phyloP scores from a whole-genome alignment of 2,888 invertebrate genomes.

The Saturnia pavonia region DNA sequence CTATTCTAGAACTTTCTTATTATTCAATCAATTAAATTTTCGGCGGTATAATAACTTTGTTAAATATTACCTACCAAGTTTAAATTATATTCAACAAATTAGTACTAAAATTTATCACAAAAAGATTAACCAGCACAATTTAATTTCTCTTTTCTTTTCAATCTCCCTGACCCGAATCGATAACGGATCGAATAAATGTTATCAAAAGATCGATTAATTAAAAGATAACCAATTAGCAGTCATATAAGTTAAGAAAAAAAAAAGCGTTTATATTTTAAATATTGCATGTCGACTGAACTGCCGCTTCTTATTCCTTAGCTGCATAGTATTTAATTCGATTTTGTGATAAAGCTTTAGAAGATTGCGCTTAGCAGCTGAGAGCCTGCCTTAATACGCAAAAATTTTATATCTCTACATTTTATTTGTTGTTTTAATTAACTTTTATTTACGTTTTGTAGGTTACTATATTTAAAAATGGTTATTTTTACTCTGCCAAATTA shows the following conservation, averaged over 20 bases:
- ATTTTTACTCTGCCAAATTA: too few relatives aligned
- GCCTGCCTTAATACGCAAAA: too few relatives aligned
- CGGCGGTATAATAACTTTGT: not conserved
- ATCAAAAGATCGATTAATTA: slow-evolving; percentile 28
- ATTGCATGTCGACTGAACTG: slow-evolving; percentile 25
- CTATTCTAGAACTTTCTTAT: too few relatives aligned
- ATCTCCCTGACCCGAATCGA: slow-evolving; percentile 24
- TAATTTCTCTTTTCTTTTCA: not conserved
- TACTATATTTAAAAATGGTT: too few relatives aligned
- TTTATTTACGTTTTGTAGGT: too few relatives aligned
- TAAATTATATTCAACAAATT: not conserved
- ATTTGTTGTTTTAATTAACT: too few relatives aligned
- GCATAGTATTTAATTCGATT: too few relatives aligned
- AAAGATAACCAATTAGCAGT: slow-evolving; percentile 56
- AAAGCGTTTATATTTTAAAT: slow-evolving; percentile 43
- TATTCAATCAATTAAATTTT: not conserved
- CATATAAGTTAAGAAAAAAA: slow-evolving; percentile 47
- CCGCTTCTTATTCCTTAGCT: slow-evolving; percentile 36
- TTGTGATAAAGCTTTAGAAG: too few relatives aligned
- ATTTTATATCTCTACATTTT: too few relatives aligned
- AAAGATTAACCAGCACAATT: not conserved
- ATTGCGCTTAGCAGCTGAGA: too few relatives aligned
- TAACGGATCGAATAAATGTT: slow-evolving; percentile 15
- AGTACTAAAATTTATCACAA: not conserved
- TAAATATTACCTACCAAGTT: not conserved